Evolutionary conservation across 2,888 invertebrate genomes (phyloP).

Genomic region (Tetragonula carbonaria): DNA sequence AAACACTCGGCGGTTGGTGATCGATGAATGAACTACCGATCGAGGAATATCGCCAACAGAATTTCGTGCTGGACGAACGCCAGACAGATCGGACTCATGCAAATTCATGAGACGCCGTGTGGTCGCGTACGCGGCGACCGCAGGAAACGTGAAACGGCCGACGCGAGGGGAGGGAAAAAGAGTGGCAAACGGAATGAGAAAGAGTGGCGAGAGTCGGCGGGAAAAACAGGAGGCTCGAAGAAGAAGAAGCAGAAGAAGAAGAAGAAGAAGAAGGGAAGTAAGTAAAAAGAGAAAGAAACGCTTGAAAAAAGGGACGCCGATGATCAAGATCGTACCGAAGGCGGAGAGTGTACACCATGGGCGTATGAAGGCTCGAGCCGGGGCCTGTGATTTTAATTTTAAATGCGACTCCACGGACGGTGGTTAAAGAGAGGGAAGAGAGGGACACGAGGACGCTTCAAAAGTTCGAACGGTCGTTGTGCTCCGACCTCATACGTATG

Average conservation of each 20-base stretch:
- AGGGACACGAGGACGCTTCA: conserved; percentile 43
- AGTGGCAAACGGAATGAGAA: neutral
- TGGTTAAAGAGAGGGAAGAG: conserved; percentile 15
- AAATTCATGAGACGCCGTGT: conserved; percentile 64
- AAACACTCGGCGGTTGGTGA: conserved; percentile 54
- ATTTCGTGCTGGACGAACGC: conserved; percentile 69
- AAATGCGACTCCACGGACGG: conserved; percentile 65
- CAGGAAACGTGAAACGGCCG: conserved; percentile 34
- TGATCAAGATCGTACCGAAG: conserved; percentile 71
- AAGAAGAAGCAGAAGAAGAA: neutral
- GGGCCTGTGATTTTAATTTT: conserved; percentile 73
- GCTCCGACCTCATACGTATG: conserved; percentile 66
- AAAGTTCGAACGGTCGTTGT: conserved; percentile 68
- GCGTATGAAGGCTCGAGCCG: conserved; percentile 31
- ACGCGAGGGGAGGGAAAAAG: neutral
- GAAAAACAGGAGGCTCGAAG: neutral
- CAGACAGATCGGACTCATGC: conserved; percentile 70
- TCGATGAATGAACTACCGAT: conserved; percentile 66
- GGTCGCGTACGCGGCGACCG: conserved; percentile 49
- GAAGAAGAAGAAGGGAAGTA: neutral
- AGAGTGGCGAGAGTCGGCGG: neutral
- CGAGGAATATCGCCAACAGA: conserved; percentile 58
- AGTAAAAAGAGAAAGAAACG: neutral
- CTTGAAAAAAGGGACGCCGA: conserved; percentile 54
- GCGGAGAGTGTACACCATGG: conserved; percentile 3